Conservation (phyloP, 2,888 invertebrate genomes). For the Acleris laterana region DNA sequence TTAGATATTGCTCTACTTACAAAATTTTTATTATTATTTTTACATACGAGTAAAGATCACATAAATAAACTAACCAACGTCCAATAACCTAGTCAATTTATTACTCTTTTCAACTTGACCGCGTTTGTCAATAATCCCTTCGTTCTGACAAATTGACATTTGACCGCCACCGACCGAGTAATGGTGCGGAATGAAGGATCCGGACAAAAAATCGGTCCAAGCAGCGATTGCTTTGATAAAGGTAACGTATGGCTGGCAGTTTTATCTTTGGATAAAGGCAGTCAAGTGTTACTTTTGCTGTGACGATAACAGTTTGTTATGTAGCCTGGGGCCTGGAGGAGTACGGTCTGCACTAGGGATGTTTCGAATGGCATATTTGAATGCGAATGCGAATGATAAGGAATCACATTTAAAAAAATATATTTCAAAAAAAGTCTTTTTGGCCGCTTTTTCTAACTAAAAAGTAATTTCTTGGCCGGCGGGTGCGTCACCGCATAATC, state of each 20-base stretch:
- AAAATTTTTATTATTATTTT: no score
- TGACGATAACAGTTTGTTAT: constrained; percentile 2
- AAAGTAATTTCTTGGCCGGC: no score
- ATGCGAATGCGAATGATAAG: no score
- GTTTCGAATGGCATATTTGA: no score
- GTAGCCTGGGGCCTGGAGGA: background rate
- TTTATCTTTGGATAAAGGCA: constrained; percentile 20
- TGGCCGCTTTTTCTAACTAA: no score
- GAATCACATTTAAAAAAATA: no score
- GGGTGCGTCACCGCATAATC: no score
- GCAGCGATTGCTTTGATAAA: constrained; percentile 28
- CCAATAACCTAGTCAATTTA: constrained; percentile 1
- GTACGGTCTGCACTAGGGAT: no score
- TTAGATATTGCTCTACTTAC: no score
- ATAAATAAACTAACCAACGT: background rate
- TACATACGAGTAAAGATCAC: background rate
- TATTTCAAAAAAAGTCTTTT: no score
- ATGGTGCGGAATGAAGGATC: constrained; percentile 33
- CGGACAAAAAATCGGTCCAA: constrained; percentile 8
- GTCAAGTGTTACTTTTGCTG: constrained; percentile 1
- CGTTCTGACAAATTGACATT: constrained; percentile 55
- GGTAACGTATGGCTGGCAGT: constrained; percentile 25
- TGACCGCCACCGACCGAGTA: constrained; percentile 43
- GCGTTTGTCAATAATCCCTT: constrained; percentile 40
- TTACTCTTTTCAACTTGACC: constrained; percentile 15